Base-by-base conservation (phyloP, 2,113 vertebrate species). In the Nettapus auritus region DNA sequence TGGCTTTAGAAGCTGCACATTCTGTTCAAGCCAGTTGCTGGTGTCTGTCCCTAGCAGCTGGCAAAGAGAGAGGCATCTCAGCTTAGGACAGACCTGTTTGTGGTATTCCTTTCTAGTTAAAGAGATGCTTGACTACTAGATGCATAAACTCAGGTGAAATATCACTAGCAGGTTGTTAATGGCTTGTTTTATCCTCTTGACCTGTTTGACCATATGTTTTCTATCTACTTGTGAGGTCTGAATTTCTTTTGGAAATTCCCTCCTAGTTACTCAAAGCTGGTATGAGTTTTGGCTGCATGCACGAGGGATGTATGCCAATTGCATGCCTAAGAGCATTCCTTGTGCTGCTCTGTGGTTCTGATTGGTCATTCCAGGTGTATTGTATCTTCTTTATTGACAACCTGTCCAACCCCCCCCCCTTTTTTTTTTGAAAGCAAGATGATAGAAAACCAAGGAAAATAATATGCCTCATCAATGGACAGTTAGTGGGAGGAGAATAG, bases 241-340 rank as follows among this genome's bases (percentile, higher is more conserved):
- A 25, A 50, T 50, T 59, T 60, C 10, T 59, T 48, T 53, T 18
- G 10, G 7, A 21, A 18, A 10, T 71, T 77, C 52, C 29, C 60
- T 82, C 52, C 38, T 42, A 16, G 46, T n/a, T 66, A 18, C 44
- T n/a, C 26, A 42, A 29, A 66, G 31, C 34, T 60, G 57, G 18
- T 44, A 12, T 18, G 13, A 29, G 9, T 40, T 90, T 86, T 86
- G 31, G n/a, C 29, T n/a, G 46, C 40, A 17, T 6, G 6, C 4
- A 1, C 16, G 57, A 71, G 17, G 36, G 59, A 17, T n/a, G 12
- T 8, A 4, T 0, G 1, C 25, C 26, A 67, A 15, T 29, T 1
- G 0, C 13, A 16, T 1, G 12, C 25, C 52, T 71, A 29, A n/a
- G 21, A 66, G 50, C 1, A 0, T 46, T 64, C 42, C 50, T 64